phyloP scores from a whole-genome alignment of 2,797 vertebrate species.

The Myotis daubentonii region DNA sequence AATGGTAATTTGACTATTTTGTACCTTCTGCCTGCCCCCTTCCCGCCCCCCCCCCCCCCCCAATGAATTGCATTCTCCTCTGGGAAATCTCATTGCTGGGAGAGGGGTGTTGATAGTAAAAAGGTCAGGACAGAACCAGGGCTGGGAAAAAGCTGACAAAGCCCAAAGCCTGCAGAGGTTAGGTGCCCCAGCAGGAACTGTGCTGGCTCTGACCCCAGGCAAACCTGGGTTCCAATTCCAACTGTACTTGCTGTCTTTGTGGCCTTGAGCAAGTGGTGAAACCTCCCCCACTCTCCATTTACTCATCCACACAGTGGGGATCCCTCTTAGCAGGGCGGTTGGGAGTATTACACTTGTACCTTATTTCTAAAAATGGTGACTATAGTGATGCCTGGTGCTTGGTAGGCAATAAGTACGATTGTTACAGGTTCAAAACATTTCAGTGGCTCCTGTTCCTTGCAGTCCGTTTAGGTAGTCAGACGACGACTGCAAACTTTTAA shows the following conservation, averaged over 20 bases:
- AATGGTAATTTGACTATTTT: constrained; percentile 18
- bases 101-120: neutral
- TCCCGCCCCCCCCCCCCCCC: fast-evolving
- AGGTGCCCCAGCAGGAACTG: neutral
- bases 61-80: neutral
- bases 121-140: neutral
- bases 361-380: neutral
- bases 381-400: neutral
- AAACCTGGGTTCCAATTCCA: neutral
- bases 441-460: neutral
- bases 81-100: neutral
- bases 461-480: neutral
- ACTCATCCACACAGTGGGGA: neutral
- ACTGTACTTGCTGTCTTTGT: neutral
- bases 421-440: neutral
- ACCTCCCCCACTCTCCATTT: neutral
- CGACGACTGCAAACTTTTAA: neutral
- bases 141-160: neutral
- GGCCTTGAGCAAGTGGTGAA: neutral
- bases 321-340: neutral
- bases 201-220: neutral
- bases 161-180: neutral
- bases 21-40: neutral
- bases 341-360: neutral
- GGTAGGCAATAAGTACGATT: neutral